Percentiles rank a stretch among this genome's conserved stretches.
Conservation (phyloP, 2,888 invertebrate species). For the Patella depressa region DNA sequence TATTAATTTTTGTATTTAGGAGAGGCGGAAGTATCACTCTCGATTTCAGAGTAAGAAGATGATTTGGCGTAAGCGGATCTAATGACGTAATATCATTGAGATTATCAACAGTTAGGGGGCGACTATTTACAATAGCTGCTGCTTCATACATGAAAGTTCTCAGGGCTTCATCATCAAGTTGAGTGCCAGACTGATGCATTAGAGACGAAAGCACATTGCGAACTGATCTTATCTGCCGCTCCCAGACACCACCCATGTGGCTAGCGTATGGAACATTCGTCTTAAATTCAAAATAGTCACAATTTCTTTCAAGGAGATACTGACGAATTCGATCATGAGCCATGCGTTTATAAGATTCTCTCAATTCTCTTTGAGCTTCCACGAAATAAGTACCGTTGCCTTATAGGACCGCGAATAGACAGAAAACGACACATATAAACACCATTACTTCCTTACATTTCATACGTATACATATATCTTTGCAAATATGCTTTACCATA, state of each 20-base stretch:
- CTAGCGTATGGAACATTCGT: slow-evolving; percentile 46
- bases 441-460: too few species aligned
- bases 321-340: slow-evolving; percentile 20
- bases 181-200: slow-evolving; percentile 19
- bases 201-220: slow-evolving; percentile 34
- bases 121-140: slow-evolving; percentile 33
- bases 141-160: slow-evolving; percentile 36
- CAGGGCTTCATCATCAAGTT: slow-evolving; percentile 31
- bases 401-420: slow-evolving; percentile 38
- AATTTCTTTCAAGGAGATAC: slow-evolving; percentile 26
- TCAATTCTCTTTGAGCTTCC: not conserved
- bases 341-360: slow-evolving; percentile 27
- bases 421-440: not conserved
- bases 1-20: too few species aligned
- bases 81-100: not conserved
- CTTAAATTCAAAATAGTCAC: slow-evolving; percentile 33
- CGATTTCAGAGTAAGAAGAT: slow-evolving; percentile 30
- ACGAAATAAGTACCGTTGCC: slow-evolving; percentile 4
- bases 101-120: slow-evolving; percentile 31
- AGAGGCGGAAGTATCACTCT: slow-evolving; percentile 13
- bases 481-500: too few species aligned
- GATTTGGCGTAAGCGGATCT: slow-evolving; percentile 32
- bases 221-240: slow-evolving; percentile 44
- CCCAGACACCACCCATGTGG: slow-evolving; percentile 52
- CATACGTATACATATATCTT: too few species aligned